Evolutionary conservation across 2,113 vertebrate genomes (phyloP).

Genomic region (Vimba vimba): DNA sequence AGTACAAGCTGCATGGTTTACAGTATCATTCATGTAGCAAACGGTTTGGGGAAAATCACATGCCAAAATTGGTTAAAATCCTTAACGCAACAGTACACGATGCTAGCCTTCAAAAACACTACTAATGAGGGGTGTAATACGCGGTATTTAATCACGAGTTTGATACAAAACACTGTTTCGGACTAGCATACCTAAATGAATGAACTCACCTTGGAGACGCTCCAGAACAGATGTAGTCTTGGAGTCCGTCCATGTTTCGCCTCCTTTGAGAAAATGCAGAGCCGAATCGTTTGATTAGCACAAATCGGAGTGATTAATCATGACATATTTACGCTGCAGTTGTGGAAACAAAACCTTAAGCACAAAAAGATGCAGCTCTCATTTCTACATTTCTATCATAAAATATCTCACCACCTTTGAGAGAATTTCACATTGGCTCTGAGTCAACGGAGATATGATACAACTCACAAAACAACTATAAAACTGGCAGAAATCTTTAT

Average conservation of each 20-base stretch:
- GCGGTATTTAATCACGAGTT: not conserved
- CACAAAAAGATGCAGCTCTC: constrained; percentile 22
- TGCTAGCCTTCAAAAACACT: not conserved
- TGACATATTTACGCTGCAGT: constrained; percentile 57
- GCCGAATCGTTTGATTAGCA: constrained; percentile 37
- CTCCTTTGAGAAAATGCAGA: constrained; percentile 54
- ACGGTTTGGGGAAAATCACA: not conserved
- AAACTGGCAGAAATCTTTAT: constrained; percentile 15
- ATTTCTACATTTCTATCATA: not conserved
- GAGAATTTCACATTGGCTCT: not conserved
- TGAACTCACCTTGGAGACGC: constrained; percentile 33
- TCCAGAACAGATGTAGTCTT: constrained; percentile 57
- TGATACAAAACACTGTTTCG: constrained; percentile 22
- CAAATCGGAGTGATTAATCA: constrained; percentile 54
- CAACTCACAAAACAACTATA: not conserved
- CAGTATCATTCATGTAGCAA: not conserved
- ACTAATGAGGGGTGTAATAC: constrained; percentile 1
- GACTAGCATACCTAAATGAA: not conserved
- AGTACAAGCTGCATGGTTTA: not conserved
- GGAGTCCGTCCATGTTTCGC: constrained; percentile 49
- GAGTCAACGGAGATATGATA: not conserved
- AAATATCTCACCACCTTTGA: constrained; percentile 43
- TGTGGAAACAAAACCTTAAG: constrained; percentile 34
- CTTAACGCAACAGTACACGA: not conserved
- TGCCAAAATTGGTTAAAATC: not conserved